Base-by-base conservation (phyloP, 2,888 invertebrate genomes). In the Cerastis rubricosa region DNA sequence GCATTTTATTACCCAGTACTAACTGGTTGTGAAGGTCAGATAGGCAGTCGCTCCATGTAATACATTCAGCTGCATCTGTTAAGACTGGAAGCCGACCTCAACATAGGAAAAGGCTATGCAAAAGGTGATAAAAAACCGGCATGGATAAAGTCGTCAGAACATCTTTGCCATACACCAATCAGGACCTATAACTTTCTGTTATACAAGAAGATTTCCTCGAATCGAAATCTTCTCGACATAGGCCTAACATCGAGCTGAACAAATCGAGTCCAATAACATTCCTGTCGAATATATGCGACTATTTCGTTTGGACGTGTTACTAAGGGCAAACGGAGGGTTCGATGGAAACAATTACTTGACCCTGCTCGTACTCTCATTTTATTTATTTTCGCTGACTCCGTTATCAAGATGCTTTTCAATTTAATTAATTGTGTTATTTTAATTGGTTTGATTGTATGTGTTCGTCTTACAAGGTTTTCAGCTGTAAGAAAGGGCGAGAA, bases 331-430 rank as follows among this genome's bases (percentile, higher is more conserved):
- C 68, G 45, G n/a, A 76, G 74, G 83, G 68, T 77, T 29, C 12
- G 35, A 40, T 73, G 51, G 63, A 61, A 54, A 73, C 61, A 71
- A 76, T 71, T 63, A 61, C 35, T 14, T 17, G 67, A 85, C 73
- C 83, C 65, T 74, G 47, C 65, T n/a, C n/a, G 43, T 0, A 25
- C 43, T 71, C 71, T 29, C 49, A n/a, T 76, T 76, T 85, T 63
- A 71, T 76, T 73, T 84, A 85, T 75, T 85, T 77, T 81, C 7
- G 83, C 77, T 77, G 83, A 74, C 73, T 70, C 19, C 45, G 25
- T 49, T 68, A 61, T 71, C 54, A 57, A 65, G 45, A 22, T 8
- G 51, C 0, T 40, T 74, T 74, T 57, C 61, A 65, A 57, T 78
- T 71, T 54, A 70, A 80, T 84, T 84, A 83, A 77, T 83, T 78